Evolutionary conservation across 2,888 invertebrate species (phyloP).

Genomic region (Sinhomidia bicolor): DNA sequence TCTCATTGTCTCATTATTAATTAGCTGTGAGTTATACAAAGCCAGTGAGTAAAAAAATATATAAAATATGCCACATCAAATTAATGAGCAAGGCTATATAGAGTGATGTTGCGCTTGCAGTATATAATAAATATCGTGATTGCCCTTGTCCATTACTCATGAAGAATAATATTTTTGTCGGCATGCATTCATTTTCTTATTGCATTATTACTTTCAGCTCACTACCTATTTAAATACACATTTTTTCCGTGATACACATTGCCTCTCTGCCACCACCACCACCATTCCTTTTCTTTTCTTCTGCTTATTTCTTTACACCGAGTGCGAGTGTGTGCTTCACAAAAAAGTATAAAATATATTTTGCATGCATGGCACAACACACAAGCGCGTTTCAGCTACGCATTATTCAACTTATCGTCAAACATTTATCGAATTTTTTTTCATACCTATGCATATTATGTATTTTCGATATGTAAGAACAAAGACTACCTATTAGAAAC

Average conservation of each 20-base stretch:
- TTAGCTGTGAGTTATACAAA: conserved; percentile 61
- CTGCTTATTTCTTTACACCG: no score
- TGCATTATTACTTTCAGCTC: not conserved
- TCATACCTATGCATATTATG: not conserved
- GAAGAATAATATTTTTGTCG: not conserved
- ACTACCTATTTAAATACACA: not conserved
- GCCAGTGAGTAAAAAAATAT: conserved; percentile 40
- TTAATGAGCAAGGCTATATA: conserved; percentile 8
- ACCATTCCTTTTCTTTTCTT: not conserved
- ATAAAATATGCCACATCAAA: conserved; percentile 49
- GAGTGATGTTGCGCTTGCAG: not conserved
- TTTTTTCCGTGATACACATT: not conserved
- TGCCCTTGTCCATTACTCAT: conserved; percentile 53
- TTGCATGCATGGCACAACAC: not conserved
- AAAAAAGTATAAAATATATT: not conserved
- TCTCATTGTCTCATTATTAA: conserved; percentile 73
- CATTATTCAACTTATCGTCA: conserved; percentile 7
- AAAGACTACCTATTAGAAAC: not conserved
- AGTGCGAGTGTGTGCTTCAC: not conserved
- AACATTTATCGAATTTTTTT: not conserved
- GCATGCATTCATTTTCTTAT: conserved; percentile 46
- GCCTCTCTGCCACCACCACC: not conserved
- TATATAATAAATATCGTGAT: conserved; percentile 33
- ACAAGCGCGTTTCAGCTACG: not conserved
- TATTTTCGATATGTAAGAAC: not conserved